These are phyloP conservation scores for Eudasyphora cyanicolor DNA, from an alignment of 2,888 invertebrate genomes.

Conservation along the genomic window DNA sequence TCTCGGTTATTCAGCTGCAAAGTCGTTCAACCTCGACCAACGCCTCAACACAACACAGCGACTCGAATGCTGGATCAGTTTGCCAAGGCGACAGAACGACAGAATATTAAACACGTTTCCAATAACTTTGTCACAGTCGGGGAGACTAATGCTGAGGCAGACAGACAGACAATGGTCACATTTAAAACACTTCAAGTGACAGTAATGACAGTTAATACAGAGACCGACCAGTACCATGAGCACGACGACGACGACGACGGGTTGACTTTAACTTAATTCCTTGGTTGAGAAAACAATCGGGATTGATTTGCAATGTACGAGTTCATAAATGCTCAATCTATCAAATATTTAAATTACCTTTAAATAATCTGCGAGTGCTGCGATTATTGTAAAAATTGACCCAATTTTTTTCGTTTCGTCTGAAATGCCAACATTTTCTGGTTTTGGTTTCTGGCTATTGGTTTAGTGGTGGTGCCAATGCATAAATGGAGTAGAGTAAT, in stretches of 20 bases:
- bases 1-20: slow-evolving; percentile 25
- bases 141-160: neutral
- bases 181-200: slow-evolving; percentile 54
- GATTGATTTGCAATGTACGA: slow-evolving; percentile 15
- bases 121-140: slow-evolving; percentile 21
- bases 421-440: neutral
- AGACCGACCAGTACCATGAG: neutral
- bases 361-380: too few relatives aligned
- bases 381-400: slow-evolving; percentile 12
- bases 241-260: neutral
- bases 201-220: slow-evolving; percentile 45
- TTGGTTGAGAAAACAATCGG: neutral
- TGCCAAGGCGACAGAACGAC: neutral
- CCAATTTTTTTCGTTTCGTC: slow-evolving; percentile 1
- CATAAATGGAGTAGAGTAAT: neutral
- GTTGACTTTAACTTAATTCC: neutral
- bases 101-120: slow-evolving; percentile 20
- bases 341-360: slow-evolving; percentile 26
- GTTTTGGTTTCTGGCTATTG: neutral
- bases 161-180: slow-evolving; percentile 43
- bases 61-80: neutral
- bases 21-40: slow-evolving; percentile 45
- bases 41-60: neutral
- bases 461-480: neutral
- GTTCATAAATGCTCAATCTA: slow-evolving; percentile 1